Evolutionary conservation across 1,140 invertebrate species (phyloP).

Genomic region (Mactra quadrangularis): DNA sequence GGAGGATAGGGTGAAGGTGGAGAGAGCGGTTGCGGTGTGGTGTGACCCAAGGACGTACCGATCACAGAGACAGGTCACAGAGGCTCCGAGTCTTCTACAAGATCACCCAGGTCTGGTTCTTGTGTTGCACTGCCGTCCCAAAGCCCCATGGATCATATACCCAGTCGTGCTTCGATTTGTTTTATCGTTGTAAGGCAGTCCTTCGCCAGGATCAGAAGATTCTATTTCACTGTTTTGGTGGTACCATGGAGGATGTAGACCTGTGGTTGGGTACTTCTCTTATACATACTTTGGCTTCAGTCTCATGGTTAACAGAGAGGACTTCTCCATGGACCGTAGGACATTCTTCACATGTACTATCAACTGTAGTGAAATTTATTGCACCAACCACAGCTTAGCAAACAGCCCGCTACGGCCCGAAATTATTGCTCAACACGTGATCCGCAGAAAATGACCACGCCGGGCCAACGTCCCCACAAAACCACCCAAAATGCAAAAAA

Average conservation of each 20-base stretch:
- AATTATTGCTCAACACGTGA: too few species aligned
- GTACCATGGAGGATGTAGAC: slow-evolving; percentile 9
- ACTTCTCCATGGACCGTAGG: not conserved
- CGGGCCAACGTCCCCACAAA: too few species aligned
- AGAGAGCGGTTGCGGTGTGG: slow-evolving; percentile 13
- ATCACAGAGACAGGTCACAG: not conserved
- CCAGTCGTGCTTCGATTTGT: not conserved
- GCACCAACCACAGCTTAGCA: too few species aligned
- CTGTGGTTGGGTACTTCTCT: slow-evolving; percentile 45
- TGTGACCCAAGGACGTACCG: slow-evolving; percentile 4
- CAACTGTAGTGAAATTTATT: too few species aligned
- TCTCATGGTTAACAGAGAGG: not conserved
- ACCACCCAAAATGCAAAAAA: too few species aligned
- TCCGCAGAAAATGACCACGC: too few species aligned
- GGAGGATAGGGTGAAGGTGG: not conserved
- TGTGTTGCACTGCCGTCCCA: not conserved
- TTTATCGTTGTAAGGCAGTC: not conserved
- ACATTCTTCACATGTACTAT: too few species aligned
- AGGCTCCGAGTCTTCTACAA: not conserved
- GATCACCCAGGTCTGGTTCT: not conserved
- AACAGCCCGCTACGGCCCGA: too few species aligned
- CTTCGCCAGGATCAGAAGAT: slow-evolving; percentile 7
- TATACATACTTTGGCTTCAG: slow-evolving; percentile 22
- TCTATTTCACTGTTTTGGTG: slow-evolving; percentile 15
- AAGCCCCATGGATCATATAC: not conserved